Base-by-base conservation (phyloP, 2,113 vertebrate species). In the Phylloscopus whistleri region DNA sequence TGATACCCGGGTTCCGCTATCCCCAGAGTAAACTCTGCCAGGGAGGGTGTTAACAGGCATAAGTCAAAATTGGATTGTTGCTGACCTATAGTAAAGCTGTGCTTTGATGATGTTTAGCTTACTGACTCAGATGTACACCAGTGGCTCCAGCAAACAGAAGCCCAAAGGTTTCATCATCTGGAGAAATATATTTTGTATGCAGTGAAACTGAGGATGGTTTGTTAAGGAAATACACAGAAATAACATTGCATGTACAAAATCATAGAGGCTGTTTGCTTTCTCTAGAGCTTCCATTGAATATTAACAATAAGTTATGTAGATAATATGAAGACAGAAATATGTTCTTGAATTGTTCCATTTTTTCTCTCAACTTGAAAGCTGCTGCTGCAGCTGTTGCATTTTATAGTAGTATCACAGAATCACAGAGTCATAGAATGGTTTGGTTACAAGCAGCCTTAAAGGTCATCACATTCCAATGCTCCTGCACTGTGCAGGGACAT, bases 1-100 rank as follows among this genome's bases (percentile, higher is more conserved):
- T 23, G 8, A 55, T 20, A 23, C 6, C 18, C 0, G 0, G 13
- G 17, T 30, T 81, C 1, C 0, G 14, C 43, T 48, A 33, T 18
- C 11, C 16, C 7, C 31, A 30, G 31, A 63, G 19, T 11, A 80
- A 37, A 70, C 67, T 70, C 37, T 72, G 7, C 7, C 56, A 55
- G 10, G 8, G 28, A 75, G 58, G 23, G 26, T 58, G 20, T 15
- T 82, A 70, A 41, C 3, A 53, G n/a, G 1, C 1, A 1, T 19
- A 16, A n/a, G 35, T n/a, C 28, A 72, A 37, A 90, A 63, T 3
- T n/a, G 24, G 21, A 11, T 52, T 53, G 28, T 19, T 85, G 17
- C 22, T n/a, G 26, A 44, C 16, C 24, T 13, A 6, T 26, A 35
- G 23, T 56, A 56, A 85, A 22, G 11, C 39, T 83, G 10, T 37